Evolutionary conservation across 2,113 vertebrate species (phyloP).

Genomic region (Quiscalus mexicanus): DNA sequence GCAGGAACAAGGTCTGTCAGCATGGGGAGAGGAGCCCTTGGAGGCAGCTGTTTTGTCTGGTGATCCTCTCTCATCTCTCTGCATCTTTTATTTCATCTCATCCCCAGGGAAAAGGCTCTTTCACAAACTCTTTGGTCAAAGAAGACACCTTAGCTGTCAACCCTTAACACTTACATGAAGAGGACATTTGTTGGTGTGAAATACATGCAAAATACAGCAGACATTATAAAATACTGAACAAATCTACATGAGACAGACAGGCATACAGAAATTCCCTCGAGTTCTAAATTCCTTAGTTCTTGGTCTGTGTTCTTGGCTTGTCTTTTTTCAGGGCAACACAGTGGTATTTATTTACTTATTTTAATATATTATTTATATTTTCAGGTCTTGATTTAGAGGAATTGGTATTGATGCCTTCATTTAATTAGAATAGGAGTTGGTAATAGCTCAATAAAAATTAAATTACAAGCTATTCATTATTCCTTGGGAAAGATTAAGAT

Average conservation of each 20-base stretch:
- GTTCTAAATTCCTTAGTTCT: background rate
- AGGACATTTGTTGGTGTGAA: background rate
- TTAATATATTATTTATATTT: conserved; percentile 64
- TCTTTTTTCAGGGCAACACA: background rate
- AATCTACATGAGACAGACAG: background rate
- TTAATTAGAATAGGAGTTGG: conserved; percentile 59
- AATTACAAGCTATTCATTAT: conserved; percentile 54
- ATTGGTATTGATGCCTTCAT: conserved; percentile 42
- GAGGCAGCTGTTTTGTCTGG: background rate
- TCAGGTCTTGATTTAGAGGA: conserved; percentile 48
- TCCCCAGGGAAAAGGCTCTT: background rate
- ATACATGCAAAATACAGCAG: background rate
- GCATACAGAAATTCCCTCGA: background rate
- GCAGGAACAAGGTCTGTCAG: background rate
- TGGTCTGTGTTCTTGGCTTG: background rate
- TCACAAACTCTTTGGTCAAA: conserved; percentile 44
- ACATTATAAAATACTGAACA: conserved; percentile 26
- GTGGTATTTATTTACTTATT: conserved; percentile 56
- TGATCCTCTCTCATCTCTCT: background rate
- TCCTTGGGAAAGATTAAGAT: conserved; percentile 63
- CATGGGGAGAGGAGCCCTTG: background rate
- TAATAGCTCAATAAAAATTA: conserved; percentile 67
- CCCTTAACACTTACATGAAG: background rate
- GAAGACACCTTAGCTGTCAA: conserved; percentile 16
- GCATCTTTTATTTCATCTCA: conserved; percentile 16